These are phyloP conservation scores for Meiosimyza platycephala DNA, from an alignment of 2,888 invertebrate genomes.

Conservation along the genomic window DNA sequence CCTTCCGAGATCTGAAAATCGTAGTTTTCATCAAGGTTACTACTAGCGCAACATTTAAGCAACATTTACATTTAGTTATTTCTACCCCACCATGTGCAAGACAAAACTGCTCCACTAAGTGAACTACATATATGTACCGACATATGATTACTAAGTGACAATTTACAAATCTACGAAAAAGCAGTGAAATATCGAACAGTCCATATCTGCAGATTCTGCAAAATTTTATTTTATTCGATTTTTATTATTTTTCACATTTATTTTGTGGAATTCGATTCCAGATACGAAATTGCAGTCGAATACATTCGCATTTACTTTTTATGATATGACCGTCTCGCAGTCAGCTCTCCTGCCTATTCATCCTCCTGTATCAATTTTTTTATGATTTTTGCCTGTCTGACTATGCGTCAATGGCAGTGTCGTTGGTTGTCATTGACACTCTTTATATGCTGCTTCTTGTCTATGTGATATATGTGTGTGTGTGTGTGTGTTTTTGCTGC, in stretches of 20 bases:
- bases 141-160: no score
- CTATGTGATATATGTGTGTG: not conserved
- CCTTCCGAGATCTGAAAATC: no score
- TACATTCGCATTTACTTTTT: slow-evolving; percentile 10
- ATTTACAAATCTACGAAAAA: no score
- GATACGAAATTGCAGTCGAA: slow-evolving; percentile 15
- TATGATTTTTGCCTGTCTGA: not conserved
- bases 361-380: not conserved
- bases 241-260: slow-evolving; percentile 33
- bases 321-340: not conserved
- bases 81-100: no score
- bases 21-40: no score
- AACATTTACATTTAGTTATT: no score
- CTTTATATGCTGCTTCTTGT: slow-evolving; percentile 4
- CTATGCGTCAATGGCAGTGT: slow-evolving; percentile 12
- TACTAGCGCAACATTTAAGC: no score
- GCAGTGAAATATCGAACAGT: no score
- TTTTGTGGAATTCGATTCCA: slow-evolving; percentile 16
- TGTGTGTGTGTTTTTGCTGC: not conserved
- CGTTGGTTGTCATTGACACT: slow-evolving; percentile 32
- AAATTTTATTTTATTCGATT: slow-evolving; percentile 33
- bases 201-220: slow-evolving; percentile 31
- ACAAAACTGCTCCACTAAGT: no score
- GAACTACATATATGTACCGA: no score
- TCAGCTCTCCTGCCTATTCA: not conserved